Percentiles rank a stretch among this genome's conserved stretches.
These are phyloP conservation scores for Plebejus melissa DNA, from an alignment of 2,888 invertebrate species.

Conservation along the genomic window DNA sequence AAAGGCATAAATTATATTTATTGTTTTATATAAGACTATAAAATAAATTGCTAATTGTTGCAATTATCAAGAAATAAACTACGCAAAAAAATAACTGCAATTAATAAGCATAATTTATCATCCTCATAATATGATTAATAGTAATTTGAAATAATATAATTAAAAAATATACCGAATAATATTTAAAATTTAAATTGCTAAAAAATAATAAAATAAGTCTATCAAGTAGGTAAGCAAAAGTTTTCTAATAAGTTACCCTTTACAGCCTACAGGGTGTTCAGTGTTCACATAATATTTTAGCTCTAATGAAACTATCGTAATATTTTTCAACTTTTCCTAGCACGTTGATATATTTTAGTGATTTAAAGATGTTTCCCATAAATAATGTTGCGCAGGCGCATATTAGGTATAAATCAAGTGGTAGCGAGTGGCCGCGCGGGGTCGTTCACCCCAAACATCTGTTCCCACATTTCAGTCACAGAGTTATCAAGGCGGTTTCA, in stretches of 20 bases:
- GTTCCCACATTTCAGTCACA: slow-evolving; percentile 68
- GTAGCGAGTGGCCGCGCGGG: slow-evolving; percentile 48
- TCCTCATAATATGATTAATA: background rate
- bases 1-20: slow-evolving; percentile 14
- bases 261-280: background rate
- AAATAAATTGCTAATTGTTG: slow-evolving; percentile 28
- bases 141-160: background rate
- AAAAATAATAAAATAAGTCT: too few species aligned
- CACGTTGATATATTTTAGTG: slow-evolving; percentile 31
- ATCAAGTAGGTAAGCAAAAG: too few species aligned
- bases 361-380: slow-evolving; percentile 44
- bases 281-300: background rate
- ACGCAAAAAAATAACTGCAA: background rate
- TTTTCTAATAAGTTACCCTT: background rate
- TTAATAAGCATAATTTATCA: slow-evolving; percentile 28
- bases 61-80: slow-evolving; percentile 21
- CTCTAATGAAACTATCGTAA: background rate
- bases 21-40: slow-evolving; percentile 20
- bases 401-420: slow-evolving; percentile 52
- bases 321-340: background rate
- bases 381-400: slow-evolving; percentile 50
- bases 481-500: slow-evolving; percentile 55
- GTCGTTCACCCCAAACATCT: slow-evolving; percentile 73
- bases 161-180: background rate
- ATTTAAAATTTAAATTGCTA: too few species aligned